phyloP scores from a whole-genome alignment of 2,888 invertebrate species.

The Leptinotarsa peninsularis region DNA sequence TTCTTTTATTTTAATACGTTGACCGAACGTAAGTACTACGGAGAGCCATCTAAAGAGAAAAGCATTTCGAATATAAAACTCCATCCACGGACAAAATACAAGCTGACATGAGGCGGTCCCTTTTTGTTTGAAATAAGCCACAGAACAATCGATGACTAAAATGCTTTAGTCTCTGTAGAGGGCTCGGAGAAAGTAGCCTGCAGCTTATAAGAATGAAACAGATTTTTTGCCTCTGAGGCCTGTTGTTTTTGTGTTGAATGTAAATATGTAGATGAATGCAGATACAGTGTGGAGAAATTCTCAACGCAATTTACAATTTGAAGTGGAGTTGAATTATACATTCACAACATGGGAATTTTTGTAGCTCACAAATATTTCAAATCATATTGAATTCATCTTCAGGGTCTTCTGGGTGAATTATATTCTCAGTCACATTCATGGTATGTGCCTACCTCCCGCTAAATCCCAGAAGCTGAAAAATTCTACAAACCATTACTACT shows the following conservation, averaged over 20 bases:
- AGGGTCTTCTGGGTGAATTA: too few relatives aligned
- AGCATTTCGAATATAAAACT: not conserved
- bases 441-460: too few relatives aligned
- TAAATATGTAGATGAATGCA: conserved; percentile 7
- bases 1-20: too few relatives aligned
- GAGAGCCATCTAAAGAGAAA: not conserved
- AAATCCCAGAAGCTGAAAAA: too few relatives aligned
- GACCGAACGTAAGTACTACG: not conserved
- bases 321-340: too few relatives aligned
- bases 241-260: conserved; percentile 30
- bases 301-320: too few relatives aligned
- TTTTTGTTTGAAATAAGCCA: conserved; percentile 10
- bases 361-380: too few relatives aligned
- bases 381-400: too few relatives aligned
- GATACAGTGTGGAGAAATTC: not conserved
- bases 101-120: not conserved
- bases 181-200: conserved; percentile 30
- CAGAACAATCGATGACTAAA: conserved; percentile 2
- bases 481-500: too few relatives aligned
- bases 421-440: too few relatives aligned
- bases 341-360: too few relatives aligned
- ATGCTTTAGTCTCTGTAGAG: conserved; percentile 8
- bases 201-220: conserved; percentile 31
- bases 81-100: not conserved
- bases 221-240: conserved; percentile 22